phyloP scores from a whole-genome alignment of 2,113 vertebrate species.

The Pithys albifrons region DNA sequence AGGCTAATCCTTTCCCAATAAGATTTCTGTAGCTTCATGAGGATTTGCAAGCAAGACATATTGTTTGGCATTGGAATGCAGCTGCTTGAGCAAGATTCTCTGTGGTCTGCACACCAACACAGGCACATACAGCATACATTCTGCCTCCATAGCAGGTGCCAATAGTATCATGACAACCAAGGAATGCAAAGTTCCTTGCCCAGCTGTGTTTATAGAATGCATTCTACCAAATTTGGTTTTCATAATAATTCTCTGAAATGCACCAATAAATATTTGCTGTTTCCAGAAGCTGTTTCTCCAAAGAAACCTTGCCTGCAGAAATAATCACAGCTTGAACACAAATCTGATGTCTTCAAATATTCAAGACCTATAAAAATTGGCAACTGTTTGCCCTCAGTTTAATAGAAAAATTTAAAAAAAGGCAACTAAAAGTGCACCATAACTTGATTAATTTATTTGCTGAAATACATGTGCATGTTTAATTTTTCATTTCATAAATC shows the following conservation, averaged over 20 bases:
- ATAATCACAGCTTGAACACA: neutral
- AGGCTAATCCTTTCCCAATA: neutral
- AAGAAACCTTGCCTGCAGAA: neutral
- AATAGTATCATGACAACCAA: neutral
- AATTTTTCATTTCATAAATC: conserved; percentile 3
- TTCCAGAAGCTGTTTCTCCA: neutral
- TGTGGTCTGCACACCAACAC: neutral
- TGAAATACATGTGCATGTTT: neutral
- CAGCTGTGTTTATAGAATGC: neutral
- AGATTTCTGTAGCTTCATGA: neutral
- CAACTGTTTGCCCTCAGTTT: neutral
- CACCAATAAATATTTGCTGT: neutral
- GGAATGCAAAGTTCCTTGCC: neutral
- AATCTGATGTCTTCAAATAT: neutral
- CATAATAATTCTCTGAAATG: neutral
- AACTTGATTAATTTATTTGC: neutral
- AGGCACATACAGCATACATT: neutral
- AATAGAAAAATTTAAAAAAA: neutral
- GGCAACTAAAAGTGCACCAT: neutral
- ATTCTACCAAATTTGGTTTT: neutral
- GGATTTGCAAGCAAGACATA: neutral
- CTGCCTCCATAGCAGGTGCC: neutral
- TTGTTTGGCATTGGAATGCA: neutral
- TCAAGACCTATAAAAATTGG: neutral
- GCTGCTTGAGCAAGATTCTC: neutral